Conservation (phyloP, 2,797 vertebrate genomes). For the Anableps anableps region DNA sequence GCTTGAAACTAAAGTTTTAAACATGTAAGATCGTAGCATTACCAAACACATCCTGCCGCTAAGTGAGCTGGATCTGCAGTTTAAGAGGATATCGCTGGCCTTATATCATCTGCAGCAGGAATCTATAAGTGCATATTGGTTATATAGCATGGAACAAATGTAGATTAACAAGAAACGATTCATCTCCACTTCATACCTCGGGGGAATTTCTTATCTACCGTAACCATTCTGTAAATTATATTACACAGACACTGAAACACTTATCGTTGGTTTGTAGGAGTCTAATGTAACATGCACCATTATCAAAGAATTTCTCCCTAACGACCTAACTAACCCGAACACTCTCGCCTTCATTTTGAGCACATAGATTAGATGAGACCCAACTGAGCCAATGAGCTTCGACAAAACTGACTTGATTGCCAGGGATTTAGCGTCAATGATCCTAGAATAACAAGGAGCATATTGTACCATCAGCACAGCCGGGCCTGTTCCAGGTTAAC, state of each 20-base stretch:
- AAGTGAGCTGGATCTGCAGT: slow-evolving; percentile 16
- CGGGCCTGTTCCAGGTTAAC: slow-evolving; percentile 74
- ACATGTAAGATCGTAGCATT: slow-evolving; percentile 31
- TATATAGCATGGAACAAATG: slow-evolving; percentile 39
- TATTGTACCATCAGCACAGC: slow-evolving; percentile 78
- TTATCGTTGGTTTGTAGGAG: slow-evolving; percentile 71
- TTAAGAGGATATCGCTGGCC: slow-evolving; percentile 40
- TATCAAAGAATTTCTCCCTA: slow-evolving; percentile 76
- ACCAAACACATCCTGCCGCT: slow-evolving; percentile 15
- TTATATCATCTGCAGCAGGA: slow-evolving; percentile 50
- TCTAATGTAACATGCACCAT: slow-evolving; percentile 80
- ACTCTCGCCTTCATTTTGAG: slow-evolving; percentile 64
- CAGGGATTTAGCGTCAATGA: slow-evolving; percentile 81
- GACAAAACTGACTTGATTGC: slow-evolving; percentile 80
- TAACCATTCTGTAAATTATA: slow-evolving; percentile 67
- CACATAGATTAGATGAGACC: slow-evolving; percentile 71
- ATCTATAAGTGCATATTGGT: slow-evolving; percentile 33
- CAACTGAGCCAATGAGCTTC: slow-evolving; percentile 84
- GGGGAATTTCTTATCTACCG: slow-evolving; percentile 60
- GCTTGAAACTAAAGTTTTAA: slow-evolving; percentile 48
- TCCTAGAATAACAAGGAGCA: slow-evolving; percentile 85
- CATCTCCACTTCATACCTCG: slow-evolving; percentile 66
- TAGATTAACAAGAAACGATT: slow-evolving; percentile 57
- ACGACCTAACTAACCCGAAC: slow-evolving; percentile 76
- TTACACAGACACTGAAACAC: slow-evolving; percentile 66